Evolutionary conservation across 2,888 invertebrate genomes (phyloP), one percentile per base, ranked within the genome.

Genomic region (Clepsis dumicolana): DNA sequence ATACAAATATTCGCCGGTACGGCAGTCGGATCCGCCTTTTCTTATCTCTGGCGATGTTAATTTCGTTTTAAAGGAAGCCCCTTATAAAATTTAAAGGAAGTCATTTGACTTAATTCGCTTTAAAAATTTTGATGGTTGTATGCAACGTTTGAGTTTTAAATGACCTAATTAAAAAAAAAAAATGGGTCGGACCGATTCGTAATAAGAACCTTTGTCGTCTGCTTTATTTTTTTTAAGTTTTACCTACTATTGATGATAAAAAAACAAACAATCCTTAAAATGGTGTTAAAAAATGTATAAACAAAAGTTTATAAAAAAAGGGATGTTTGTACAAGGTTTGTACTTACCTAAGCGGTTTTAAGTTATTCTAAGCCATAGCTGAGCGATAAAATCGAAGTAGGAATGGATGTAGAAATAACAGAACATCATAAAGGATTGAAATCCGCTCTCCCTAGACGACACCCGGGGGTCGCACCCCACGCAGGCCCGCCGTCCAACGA

Each of bases 371-470:
- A 67, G 67, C 56, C 54, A 62, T 50, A 50, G 50, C 25, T 50
- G 50, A 27, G 59, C 59, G 41, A 68, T 63, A 57, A 68, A 68
- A 68, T 52, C 63, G 52, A 68, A 68, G 68, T 68, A 64, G 27
- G 25, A 64, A 59, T 64, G 63, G 52, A 64, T 64, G 63, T 64
- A 52, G 63, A 63, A 68, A 68, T 68, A 64, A 68, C 68, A 62
- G 50, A 38, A 68, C 63, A 52, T 59, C 59, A 52, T 64, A 68
- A 68, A 63, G 68, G 68, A 68, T 68, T 68, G 68, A 68, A 68
- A 68, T 68, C 68, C 63, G 63, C 57, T 63, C 57, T 64, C 63
- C 57, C 63, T 53, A 53, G 63, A 53, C 41, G 54, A 38, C 68
- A 57, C 41, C 63, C 52, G 59, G 68, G 67, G 68, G 68, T 41